These are phyloP conservation scores for Nothoprocta perdicaria DNA, from an alignment of 2,113 vertebrate genomes.

Conservation along the genomic window DNA sequence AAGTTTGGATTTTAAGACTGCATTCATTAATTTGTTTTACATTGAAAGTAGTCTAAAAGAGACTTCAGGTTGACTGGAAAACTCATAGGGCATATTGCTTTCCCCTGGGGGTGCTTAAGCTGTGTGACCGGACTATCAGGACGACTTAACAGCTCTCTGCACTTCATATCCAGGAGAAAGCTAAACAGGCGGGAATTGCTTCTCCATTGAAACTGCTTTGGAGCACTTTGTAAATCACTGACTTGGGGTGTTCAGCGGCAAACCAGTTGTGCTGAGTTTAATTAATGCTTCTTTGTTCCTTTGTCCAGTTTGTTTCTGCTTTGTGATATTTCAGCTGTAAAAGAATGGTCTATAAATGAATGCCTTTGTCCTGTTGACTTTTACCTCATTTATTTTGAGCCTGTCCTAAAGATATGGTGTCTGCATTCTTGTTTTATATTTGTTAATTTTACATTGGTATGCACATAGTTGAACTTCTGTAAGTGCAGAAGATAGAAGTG, in stretches of 20 bases:
- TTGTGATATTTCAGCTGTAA: neutral
- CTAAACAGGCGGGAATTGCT: neutral
- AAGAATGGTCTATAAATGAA: neutral
- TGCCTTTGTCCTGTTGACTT: neutral
- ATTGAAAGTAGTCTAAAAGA: neutral
- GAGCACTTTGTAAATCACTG: neutral
- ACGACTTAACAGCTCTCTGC: neutral
- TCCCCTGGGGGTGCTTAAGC: neutral
- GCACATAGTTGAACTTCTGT: neutral
- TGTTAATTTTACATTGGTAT: neutral
- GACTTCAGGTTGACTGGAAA: neutral
- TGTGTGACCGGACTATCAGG: neutral
- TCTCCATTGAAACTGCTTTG: fast-evolving
- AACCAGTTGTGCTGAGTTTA: neutral
- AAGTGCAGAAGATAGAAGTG: neutral
- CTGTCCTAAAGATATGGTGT: neutral
- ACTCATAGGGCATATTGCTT: neutral
- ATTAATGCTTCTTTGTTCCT: neutral
- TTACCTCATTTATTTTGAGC: neutral
- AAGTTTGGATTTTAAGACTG: neutral
- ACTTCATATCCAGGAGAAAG: neutral
- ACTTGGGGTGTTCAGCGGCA: neutral
- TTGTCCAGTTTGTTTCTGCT: neutral
- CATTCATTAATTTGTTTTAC: neutral
- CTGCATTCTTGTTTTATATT: neutral